Conservation (phyloP, 1,140 invertebrate species). For the Trichonephila clavipes region DNA sequence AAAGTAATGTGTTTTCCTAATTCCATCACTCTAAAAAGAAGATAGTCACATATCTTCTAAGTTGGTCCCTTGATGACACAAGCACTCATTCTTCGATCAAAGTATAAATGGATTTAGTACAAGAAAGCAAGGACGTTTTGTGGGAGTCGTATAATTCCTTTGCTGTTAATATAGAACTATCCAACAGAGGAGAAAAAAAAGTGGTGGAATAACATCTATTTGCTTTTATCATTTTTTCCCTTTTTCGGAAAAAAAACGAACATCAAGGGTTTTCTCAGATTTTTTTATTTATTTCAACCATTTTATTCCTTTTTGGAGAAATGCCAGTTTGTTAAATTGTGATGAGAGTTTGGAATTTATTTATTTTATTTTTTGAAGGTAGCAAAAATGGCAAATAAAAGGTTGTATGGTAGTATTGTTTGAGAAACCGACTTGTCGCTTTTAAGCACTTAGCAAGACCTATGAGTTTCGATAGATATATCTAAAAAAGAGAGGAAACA, state of each 20-base stretch:
- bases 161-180: not conserved
- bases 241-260: not conserved
- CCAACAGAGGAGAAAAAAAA: not conserved
- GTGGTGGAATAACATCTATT: conserved; percentile 3
- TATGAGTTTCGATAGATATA: not conserved
- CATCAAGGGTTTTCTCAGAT: not conserved
- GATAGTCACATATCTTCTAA: not conserved
- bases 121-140: not conserved
- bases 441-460: conserved; percentile 23
- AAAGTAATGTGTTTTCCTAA: not conserved
- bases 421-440: not conserved
- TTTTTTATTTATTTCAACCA: conserved; percentile 19
- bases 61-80: conserved; percentile 6
- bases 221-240: not conserved
- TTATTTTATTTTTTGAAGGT: not conserved
- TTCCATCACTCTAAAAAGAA: not conserved
- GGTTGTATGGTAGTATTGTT: not conserved
- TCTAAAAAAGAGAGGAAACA: not conserved
- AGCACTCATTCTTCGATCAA: not conserved
- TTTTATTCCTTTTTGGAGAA: not conserved
- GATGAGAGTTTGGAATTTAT: conserved; percentile 5
- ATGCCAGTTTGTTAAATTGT: conserved; percentile 31
- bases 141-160: not conserved
- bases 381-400: not conserved
- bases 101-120: conserved; percentile 27